These are phyloP conservation scores for Eupsilia transversa DNA, from an alignment of 2,888 invertebrate genomes.

Conservation along the genomic window DNA sequence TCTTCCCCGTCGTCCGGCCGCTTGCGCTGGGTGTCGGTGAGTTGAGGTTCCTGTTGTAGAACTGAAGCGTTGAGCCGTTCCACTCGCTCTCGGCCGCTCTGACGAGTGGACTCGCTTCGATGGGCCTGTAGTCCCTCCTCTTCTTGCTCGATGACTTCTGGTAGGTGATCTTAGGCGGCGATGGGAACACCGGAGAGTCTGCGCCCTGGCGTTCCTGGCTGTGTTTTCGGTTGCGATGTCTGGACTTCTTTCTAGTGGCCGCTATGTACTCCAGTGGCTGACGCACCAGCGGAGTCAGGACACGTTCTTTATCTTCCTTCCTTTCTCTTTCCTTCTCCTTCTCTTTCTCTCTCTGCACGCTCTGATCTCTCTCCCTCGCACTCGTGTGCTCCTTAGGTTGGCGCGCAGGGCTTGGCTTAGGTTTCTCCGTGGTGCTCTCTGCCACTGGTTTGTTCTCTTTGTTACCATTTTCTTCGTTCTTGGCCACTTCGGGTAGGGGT, in stretches of 20 bases:
- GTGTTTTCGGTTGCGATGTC: slow-evolving; percentile 92
- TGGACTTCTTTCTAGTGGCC: slow-evolving; percentile 93
- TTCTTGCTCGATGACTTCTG: slow-evolving; percentile 90
- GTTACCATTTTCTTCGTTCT: slow-evolving; percentile 79
- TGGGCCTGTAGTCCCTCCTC: slow-evolving; percentile 90
- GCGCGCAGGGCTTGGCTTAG: slow-evolving; percentile 65
- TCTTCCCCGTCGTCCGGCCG: slow-evolving; percentile 85
- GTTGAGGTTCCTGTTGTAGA: slow-evolving; percentile 92
- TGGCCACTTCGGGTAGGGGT: slow-evolving; percentile 76
- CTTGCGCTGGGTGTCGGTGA: slow-evolving; percentile 91
- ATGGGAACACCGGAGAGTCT: slow-evolving; percentile 93
- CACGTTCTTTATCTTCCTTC: slow-evolving; percentile 86
- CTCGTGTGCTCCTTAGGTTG: slow-evolving; percentile 74
- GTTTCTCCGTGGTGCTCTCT: slow-evolving; percentile 77
- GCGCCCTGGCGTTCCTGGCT: slow-evolving; percentile 92
- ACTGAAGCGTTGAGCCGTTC: slow-evolving; percentile 93
- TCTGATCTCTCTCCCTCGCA: slow-evolving; percentile 73
- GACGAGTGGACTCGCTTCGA: slow-evolving; percentile 89
- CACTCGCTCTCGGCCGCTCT: slow-evolving; percentile 88
- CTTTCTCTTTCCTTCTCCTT: slow-evolving; percentile 72
- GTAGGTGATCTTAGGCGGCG: slow-evolving; percentile 92
- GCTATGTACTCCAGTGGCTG: slow-evolving; percentile 94
- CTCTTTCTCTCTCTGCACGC: slow-evolving; percentile 64
- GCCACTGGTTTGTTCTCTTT: slow-evolving; percentile 83
- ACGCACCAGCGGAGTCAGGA: slow-evolving; percentile 92